Base-by-base conservation (phyloP, 2,888 invertebrate species). In the Lasioglossum zephyrum region DNA sequence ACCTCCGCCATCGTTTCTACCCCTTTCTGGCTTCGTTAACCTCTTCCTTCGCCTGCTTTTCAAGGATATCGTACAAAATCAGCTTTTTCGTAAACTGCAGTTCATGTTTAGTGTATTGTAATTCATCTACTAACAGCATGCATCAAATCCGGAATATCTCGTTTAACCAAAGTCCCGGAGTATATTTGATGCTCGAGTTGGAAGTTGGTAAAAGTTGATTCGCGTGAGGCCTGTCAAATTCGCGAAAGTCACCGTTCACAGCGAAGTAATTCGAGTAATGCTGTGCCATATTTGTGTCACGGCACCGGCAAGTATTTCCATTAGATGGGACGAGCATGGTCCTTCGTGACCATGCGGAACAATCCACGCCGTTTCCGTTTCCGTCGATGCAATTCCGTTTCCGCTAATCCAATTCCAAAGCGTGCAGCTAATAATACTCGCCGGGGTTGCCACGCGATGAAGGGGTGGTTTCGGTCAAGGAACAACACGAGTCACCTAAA, bases 371-470 rank as follows among this genome's bases (percentile, higher is more conserved):
- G 84, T 87, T 91, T 88, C 85, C 91, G 87, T 88, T 92, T 92
- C 89, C 92, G 90, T 89, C 87, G 89, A 90, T 90, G 89, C 86
- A 88, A 89, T 91, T 89, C 87, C 85, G 88, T 83, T 92, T 92
- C 91, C 92, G 93, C 89, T 93, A 91, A 92, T 93, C 87, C 92
- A 80, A 81, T 88, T 86, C 84, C 87, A 84, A 82, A 90, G 92
- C 92, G 93, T 93, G 93, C 93, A 92, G 93, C 87, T 93, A 93
- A 93, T 93, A 92, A 93, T 92, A 92, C 90, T 81, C 82, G 82
- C 84, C 87, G 86, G 86, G 88, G 88, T 78, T 85, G 86, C 88
- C 92, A 92, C 91, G 92, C 91, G 91, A 92, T 92, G 90, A 90
- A 44, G 87, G 87, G 72, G 88, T 79, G 79, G 81, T n/a, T 73